Evolutionary conservation across 1,140 invertebrate genomes (phyloP).

Genomic region (Neelides sp.): DNA sequence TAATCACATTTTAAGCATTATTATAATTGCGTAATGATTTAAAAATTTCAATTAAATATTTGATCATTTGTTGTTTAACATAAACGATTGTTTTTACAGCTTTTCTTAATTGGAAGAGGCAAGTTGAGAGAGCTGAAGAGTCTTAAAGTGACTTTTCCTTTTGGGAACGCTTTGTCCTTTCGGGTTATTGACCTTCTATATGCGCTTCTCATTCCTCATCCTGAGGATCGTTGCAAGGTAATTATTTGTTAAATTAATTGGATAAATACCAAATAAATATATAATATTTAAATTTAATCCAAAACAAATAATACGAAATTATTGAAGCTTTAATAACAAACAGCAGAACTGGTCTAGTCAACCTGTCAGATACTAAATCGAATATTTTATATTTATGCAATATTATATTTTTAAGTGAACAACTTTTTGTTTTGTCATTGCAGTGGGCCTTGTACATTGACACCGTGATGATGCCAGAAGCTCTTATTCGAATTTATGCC

Average conservation of each 20-base stretch:
- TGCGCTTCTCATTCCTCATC: conserved; percentile 13
- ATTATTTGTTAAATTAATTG: no score
- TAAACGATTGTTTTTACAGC: conserved; percentile 10
- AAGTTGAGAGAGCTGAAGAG: conserved; percentile 6
- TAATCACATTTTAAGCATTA: not conserved
- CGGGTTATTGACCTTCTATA: no score
- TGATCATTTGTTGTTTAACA: not conserved
- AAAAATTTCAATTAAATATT: not conserved
- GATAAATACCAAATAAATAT: no score
- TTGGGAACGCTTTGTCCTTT: no score
- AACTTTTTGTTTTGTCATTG: conserved; percentile 3
- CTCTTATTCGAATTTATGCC: conserved; percentile 24
- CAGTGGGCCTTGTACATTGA: conserved; percentile 23
- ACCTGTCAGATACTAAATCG: no score
- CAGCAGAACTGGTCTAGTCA: no score
- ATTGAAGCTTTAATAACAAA: no score
- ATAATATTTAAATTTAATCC: no score
- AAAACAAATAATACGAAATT: no score
- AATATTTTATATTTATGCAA: no score
- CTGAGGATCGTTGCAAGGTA: conserved; percentile 1
- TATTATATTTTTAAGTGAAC: no score
- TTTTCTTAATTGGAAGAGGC: conserved; percentile 8
- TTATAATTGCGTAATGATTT: not conserved
- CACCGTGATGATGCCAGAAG: conserved; percentile 22
- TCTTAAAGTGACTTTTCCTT: conserved; percentile 18